Base-by-base conservation (phyloP, 2,888 invertebrate genomes). In the Sphinx pinastri region DNA sequence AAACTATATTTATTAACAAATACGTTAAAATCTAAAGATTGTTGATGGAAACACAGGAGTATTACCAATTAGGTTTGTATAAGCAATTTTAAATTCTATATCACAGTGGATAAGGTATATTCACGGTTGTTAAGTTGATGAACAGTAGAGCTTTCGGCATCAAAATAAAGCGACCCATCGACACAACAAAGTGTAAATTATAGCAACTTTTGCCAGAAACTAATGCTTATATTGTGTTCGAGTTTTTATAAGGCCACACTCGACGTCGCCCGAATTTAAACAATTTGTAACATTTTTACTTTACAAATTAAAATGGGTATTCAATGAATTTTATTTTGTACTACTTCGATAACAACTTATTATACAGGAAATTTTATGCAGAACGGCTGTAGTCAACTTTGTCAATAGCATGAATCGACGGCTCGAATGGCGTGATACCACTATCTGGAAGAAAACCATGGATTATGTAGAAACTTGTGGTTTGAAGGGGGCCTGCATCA, bases 231-330 rank as follows among this genome's bases (percentile, higher is more conserved):
- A 47, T 60, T 63, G 16, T 63, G 19, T 63, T 19, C 19, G 16
- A 19, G 3, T 63, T 63, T 63, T 49, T 47, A 47, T 49, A 63
- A 63, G 63, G 49, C 49, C 63, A 63, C 63, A 63, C 71, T 57
- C 68, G 70, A 73, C 74, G 66, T 12, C 25, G 74, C 67, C 68
- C 19, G 60, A 47, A 59, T 69, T 70, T 70, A 69, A 66, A 68
- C 55, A 67, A 47, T 45, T 63, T 31, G 57, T 67, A 25, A 58
- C 51, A 71, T 76, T 73, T 71, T 70, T 72, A 77, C 8, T 11
- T 63, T 47, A 63, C 47, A 63, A 16, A 14, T 60, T 45, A 16
- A 10, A 57, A n/a, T 16, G 76, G 76, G 13, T 52, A 52, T 52
- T 38, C 38, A 38, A 4, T 6, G 38, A 38, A 38, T 38, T 6